Percentiles rank a stretch among this genome's conserved stretches.
phyloP scores from a whole-genome alignment of 2,888 invertebrate species.

The Xestia sexstrigata region DNA sequence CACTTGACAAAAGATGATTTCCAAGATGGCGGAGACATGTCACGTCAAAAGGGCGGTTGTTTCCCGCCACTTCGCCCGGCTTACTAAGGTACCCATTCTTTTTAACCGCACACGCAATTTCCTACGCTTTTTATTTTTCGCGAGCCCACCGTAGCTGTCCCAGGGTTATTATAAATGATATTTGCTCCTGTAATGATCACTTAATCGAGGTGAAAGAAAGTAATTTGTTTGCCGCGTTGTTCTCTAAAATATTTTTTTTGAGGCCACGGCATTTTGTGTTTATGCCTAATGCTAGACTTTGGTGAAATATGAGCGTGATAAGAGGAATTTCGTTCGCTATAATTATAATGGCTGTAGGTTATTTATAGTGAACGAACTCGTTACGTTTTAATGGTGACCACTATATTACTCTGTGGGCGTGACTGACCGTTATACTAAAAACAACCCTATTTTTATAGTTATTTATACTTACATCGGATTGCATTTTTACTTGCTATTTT shows the following conservation, averaged over 20 bases:
- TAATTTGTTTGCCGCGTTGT: slow-evolving; percentile 76
- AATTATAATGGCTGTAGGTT: slow-evolving; percentile 86
- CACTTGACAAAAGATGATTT: slow-evolving; percentile 81
- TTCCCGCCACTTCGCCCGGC: slow-evolving; percentile 73
- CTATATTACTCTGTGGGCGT: slow-evolving; percentile 87
- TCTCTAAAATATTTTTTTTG: slow-evolving; percentile 71
- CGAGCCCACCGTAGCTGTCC: slow-evolving; percentile 70
- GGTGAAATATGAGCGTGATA: slow-evolving; percentile 88
- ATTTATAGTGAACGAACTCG: slow-evolving; percentile 87
- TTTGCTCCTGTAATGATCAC: slow-evolving; percentile 85
- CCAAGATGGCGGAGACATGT: slow-evolving; percentile 81
- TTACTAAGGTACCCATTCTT: slow-evolving; percentile 69
- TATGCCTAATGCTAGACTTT: slow-evolving; percentile 83
- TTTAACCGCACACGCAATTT: slow-evolving; percentile 85
- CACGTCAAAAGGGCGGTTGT: slow-evolving; percentile 78
- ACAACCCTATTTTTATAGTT: slow-evolving; percentile 78
- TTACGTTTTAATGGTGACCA: slow-evolving; percentile 87
- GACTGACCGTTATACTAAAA: slow-evolving; percentile 74
- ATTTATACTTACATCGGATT: slow-evolving; percentile 72
- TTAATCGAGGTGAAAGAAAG: slow-evolving; percentile 85
- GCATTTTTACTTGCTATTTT: slow-evolving; percentile 68
- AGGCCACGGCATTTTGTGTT: slow-evolving; percentile 75
- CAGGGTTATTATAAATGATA: slow-evolving; percentile 79
- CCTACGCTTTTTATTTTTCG: slow-evolving; percentile 80
- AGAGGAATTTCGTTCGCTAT: slow-evolving; percentile 87